Conservation (phyloP, 2,113 vertebrate species). For the Entelurus aequoreus region DNA sequence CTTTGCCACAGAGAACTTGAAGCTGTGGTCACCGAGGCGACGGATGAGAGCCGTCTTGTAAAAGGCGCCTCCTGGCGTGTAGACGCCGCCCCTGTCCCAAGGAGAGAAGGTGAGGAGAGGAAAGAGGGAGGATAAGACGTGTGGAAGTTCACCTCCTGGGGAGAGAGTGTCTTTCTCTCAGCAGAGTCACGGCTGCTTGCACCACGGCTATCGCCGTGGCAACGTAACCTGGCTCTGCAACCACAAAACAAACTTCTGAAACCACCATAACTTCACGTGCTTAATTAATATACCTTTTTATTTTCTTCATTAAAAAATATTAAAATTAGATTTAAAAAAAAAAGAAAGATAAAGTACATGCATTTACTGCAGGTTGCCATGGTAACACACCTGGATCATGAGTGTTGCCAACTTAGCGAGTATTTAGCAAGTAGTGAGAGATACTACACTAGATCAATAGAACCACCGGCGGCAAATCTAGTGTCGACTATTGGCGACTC, state of each 20-base stretch:
- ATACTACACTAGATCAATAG: too few species aligned
- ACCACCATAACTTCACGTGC: not conserved
- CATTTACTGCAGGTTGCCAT: too few species aligned
- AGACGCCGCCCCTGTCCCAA: slow-evolving; percentile 79
- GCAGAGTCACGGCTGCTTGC: slow-evolving; percentile 77
- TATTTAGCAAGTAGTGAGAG: too few species aligned
- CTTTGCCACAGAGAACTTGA: slow-evolving; percentile 76
- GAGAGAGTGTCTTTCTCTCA: slow-evolving; percentile 74
- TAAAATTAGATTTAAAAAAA: too few species aligned
- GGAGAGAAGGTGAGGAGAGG: not conserved
- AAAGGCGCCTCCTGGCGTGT: slow-evolving; percentile 82
- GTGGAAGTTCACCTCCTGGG: slow-evolving; percentile 69
- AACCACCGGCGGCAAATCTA: too few species aligned
- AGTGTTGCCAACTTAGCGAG: too few species aligned
- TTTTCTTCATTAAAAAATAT: too few species aligned
- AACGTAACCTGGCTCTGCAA: slow-evolving; percentile 77
- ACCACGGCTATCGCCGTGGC: slow-evolving; percentile 81
- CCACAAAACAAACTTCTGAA: not conserved
- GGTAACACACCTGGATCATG: too few species aligned
- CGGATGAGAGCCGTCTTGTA: slow-evolving; percentile 79
- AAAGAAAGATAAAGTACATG: too few species aligned
- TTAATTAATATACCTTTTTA: too few species aligned
- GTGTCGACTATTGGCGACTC: too few species aligned
- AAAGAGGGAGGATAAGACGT: not conserved
- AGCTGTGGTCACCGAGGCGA: slow-evolving; percentile 75